Base-by-base conservation (phyloP, 1,140 invertebrate genomes). In the Neoseiulus cucumeris region DNA sequence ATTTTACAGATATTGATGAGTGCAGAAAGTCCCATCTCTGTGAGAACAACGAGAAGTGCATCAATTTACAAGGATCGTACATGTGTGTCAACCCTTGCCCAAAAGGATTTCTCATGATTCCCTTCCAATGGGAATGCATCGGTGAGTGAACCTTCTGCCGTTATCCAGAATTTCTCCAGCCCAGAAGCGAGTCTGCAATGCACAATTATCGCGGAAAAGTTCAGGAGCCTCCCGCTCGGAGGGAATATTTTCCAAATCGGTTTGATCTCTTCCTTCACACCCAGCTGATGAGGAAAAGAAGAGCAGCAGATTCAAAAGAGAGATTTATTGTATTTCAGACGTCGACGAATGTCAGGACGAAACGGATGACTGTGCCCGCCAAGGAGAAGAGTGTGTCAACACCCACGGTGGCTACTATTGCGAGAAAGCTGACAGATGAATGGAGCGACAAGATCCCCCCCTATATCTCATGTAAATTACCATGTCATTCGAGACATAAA, bases 311-410 rank as follows among this genome's bases (percentile, higher is more conserved):
- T 14, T 4, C 28, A 20, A 14, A 20, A 20, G 14, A 7, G 20
- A 20, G 45, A 18, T 25, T 59, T 17, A 28, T 25, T 17, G 14
- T n/a, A 29, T 17, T 59, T 6, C 33, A 59, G 51, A 59, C 22
- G 33, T 59, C 22, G 51, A 59, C 33, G 51, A 59, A 59, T 59
- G 51, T 20, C 14, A 29, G 51, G 51, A 59, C 17, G 51, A 59
- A 25, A 59, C 51, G 51, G 51, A 59, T 25, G 14, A 25, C 2
- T 59, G 51, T 59, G 51, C 51, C 22, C 33, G 4, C 4, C 17
- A 59, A 2, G 33, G 22, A 14, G 51, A 59, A 9, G 51, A 59
- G 9, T 59, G 51, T 25, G 9, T 59, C 22, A 59, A 59, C 51
- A 59, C 51, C 4, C 33, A 14, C 25, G 51, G 51, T 1, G 51